Evolutionary conservation across 2,797 vertebrate species (phyloP).

Genomic region (Xenentodon cancila): DNA sequence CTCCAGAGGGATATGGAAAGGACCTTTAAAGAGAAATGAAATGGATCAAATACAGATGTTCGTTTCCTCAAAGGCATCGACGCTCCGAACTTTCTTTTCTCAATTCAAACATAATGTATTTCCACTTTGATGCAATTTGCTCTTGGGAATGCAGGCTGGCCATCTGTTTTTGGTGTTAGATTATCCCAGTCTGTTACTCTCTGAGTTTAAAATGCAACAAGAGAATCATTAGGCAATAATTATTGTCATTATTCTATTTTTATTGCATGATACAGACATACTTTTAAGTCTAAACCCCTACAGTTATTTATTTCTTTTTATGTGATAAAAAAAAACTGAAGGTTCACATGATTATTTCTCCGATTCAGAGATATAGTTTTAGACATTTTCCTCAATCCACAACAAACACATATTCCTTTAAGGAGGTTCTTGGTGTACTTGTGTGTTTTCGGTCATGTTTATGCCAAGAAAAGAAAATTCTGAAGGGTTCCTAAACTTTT

Average conservation of each 20-base stretch:
- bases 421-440: no score
- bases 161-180: slow-evolving; percentile 25
- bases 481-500: no score
- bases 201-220: slow-evolving; percentile 19
- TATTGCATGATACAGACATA: no score
- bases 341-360: no score
- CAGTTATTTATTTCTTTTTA: background rate
- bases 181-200: slow-evolving; percentile 16
- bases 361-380: no score
- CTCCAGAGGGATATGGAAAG: slow-evolving; percentile 43
- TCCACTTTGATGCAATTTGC: slow-evolving; percentile 55
- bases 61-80: slow-evolving; percentile 53
- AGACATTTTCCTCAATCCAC: no score
- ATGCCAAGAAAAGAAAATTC: no score
- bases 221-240: background rate
- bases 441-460: no score
- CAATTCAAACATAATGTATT: slow-evolving; percentile 63
- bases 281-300: background rate
- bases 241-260: background rate
- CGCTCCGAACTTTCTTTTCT: slow-evolving; percentile 57
- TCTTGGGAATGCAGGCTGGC: slow-evolving; percentile 47
- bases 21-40: slow-evolving; percentile 50
- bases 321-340: no score
- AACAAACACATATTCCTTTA: no score
- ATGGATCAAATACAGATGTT: slow-evolving; percentile 61